Base-by-base conservation (phyloP, 2,113 vertebrate genomes). In the Pristiophorus japonicus region DNA sequence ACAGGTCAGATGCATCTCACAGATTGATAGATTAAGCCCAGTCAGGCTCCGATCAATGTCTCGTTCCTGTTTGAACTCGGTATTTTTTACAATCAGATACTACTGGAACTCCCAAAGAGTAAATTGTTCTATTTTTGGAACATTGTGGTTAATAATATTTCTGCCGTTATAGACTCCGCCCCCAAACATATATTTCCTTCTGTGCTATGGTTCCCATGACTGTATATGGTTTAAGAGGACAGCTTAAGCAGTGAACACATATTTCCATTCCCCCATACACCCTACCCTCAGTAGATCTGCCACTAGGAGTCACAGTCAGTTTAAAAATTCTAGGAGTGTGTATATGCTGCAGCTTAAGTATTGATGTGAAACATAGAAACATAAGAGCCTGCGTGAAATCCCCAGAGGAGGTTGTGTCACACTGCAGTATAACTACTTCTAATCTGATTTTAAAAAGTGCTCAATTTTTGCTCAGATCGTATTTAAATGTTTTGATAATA, bases 101-200 rank as follows among this genome's bases (percentile, higher is more conserved):
- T 63, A 92, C 88, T 92, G 59, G 16, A 92, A 92, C 62, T 92
- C 30, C 59, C 88, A 63, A 62, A 91, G 20, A 63, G 59, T n/a
- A 63, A 92, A 92, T 81, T 81, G 22, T 42, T 65, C 18, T 38
- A 38, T 65, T 51, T 81, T 87, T 87, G 59, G 5, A 30, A 38
- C 34, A 38, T 63, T 92, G n/a, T 63, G 18, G 16, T 92, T 62
- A 91, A 91, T 8, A 38, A 91, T 38, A 10, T 38, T 5, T 30
- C 12, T 6, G 4, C 55, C 62, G 30, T 65, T 63, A n/a, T n/a
- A 90, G 30, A 51, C 84, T 10, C 47, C 47, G n/a, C 88, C 59
- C 34, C 5, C 34, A 5, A 18, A 51, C 22, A 24, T 42, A 24
- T 7, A 63, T 20, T 62, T 91, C 51, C n/a, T 92, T 92, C 34